Conservation (phyloP, 2,888 invertebrate species). For the Empis stercorea region DNA sequence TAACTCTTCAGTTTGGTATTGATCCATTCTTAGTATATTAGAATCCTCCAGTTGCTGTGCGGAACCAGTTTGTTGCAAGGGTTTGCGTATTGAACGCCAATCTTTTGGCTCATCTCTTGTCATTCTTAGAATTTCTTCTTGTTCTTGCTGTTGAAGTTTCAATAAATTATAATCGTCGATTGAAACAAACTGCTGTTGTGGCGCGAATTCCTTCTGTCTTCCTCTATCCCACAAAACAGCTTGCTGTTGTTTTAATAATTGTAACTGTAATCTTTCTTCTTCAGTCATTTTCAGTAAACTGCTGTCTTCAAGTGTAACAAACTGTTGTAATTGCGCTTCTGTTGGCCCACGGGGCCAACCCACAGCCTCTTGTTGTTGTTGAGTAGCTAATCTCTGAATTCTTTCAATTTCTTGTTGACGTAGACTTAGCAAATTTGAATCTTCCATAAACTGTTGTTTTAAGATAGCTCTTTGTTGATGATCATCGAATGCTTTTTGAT, state of each 20-base stretch:
- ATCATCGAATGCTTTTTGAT: slow-evolving; percentile 23
- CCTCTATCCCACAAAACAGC: slow-evolving; percentile 30
- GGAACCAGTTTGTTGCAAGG: slow-evolving; percentile 8
- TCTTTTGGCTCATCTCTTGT: slow-evolving; percentile 5
- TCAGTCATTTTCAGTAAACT: slow-evolving; percentile 16
- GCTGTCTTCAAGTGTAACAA: slow-evolving; percentile 23
- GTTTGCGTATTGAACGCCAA: slow-evolving; percentile 9
- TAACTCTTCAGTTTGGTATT: slow-evolving; percentile 24
- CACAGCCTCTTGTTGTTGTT: slow-evolving; percentile 31
- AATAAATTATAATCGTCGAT: slow-evolving; percentile 17
- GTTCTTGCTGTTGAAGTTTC: slow-evolving; percentile 17
- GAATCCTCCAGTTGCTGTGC: slow-evolving; percentile 26
- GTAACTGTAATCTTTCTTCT: slow-evolving; percentile 14
- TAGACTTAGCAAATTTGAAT: slow-evolving; percentile 29
- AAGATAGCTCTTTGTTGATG: slow-evolving; percentile 10
- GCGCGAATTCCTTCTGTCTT: slow-evolving; percentile 19
- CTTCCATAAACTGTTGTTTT: slow-evolving; percentile 20
- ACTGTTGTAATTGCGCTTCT: slow-evolving; percentile 21
- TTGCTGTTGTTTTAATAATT: slow-evolving; percentile 22
- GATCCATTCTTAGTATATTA: slow-evolving; percentile 19
- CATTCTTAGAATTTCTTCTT: slow-evolving; percentile 13
- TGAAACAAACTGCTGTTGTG: slow-evolving; percentile 14
- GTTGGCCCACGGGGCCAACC: slow-evolving; percentile 26
- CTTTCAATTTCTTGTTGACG: slow-evolving; percentile 29
- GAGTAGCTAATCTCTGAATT: slow-evolving; percentile 25